Conservation (phyloP, 1,140 invertebrate species). For the Monochamus saltuarius region DNA sequence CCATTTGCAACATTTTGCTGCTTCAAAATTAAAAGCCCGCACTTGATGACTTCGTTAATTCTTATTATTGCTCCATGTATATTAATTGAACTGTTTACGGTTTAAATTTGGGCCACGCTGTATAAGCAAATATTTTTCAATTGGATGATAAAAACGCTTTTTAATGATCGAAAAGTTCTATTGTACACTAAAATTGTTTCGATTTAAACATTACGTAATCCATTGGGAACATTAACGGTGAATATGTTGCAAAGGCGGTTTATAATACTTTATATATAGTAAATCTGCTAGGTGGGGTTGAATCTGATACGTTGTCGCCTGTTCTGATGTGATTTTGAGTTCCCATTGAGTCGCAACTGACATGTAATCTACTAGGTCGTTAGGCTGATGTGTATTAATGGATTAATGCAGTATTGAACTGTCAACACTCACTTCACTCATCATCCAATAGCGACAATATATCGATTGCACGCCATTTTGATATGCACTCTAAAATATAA, state of each 20-base stretch:
- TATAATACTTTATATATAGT: conserved; percentile 16
- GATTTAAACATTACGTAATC: neutral
- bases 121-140: too few relatives aligned
- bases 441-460: conserved; percentile 38
- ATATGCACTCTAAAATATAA: conserved; percentile 34
- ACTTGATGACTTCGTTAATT: too few relatives aligned
- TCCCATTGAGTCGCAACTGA: conserved; percentile 25
- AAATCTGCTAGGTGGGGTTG: conserved; percentile 12
- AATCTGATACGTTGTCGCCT: conserved; percentile 21
- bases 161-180: too few relatives aligned
- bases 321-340: conserved; percentile 18
- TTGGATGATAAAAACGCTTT: too few relatives aligned
- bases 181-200: neutral
- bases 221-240: too few relatives aligned
- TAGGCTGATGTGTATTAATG: conserved; percentile 48
- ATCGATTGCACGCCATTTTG: conserved; percentile 38
- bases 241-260: neutral
- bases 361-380: conserved; percentile 43
- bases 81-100: too few relatives aligned
- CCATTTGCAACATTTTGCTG: too few relatives aligned
- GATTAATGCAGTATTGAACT: conserved; percentile 51
- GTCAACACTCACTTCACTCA: conserved; percentile 41
- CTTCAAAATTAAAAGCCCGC: too few relatives aligned
- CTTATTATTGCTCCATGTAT: too few relatives aligned
- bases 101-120: too few relatives aligned